Base-by-base conservation (phyloP, 2,888 invertebrate species). In the Achlya flavicornis region DNA sequence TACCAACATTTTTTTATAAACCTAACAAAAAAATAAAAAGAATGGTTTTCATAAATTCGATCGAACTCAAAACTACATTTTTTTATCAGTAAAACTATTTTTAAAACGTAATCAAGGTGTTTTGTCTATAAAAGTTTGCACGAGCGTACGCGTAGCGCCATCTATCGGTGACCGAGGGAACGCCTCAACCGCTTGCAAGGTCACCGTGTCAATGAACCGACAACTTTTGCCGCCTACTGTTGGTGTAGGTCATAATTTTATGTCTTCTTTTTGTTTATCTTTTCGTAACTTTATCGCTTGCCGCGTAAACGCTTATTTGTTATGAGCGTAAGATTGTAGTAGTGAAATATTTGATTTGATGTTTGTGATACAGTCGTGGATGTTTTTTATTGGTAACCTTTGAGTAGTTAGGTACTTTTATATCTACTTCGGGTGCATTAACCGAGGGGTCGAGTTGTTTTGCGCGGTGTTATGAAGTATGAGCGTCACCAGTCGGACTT, bases 211-310 rank as follows among this genome's bases (percentile, higher is more conserved):
- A 90, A 91, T 85, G 93, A 92, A 92, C 93, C 88, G 84, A 83
- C 92, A 92, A 93, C 93, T 93, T 93, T 93, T 92, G 91, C 93
- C 91, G 92, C 90, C 89, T 90, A 89, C 89, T 90, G 93, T 93
- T 93, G 93, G 91, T 92, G 93, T 93, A 93, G 93, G 93, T 93
- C 93, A 93, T 93, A 92, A 93, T 93, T 93, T 93, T 92, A 93
- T 93, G 92, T 91, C 91, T 92, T 92, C 93, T 92, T 93, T 93
- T 92, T 92, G 93, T 93, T 93, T 93, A 93, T 93, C 92, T 92
- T 93, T 93, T 91, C 91, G 90, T 83, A 91, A 92, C 88, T 91
- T 92, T 91, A 92, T 91, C 85, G 88, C 87, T 86, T 85, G 72
- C 85, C 85, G 90, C 85, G 87, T 86, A 87, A 90, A 89, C 82